These are phyloP conservation scores for Triplophysa bombifrons DNA, from an alignment of 2,797 vertebrate genomes.

Conservation along the genomic window DNA sequence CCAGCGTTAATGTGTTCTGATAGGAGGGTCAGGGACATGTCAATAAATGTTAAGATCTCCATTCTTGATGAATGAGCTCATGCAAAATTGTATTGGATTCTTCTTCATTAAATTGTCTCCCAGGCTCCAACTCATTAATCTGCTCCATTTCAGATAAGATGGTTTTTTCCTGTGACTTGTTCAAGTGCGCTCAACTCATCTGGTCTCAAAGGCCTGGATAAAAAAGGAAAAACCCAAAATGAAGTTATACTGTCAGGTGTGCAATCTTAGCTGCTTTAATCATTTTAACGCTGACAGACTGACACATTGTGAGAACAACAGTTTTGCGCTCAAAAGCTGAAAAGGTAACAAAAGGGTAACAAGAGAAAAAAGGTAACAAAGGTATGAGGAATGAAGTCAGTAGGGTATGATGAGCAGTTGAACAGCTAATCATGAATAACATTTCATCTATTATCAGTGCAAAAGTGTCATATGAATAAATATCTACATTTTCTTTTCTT, in stretches of 20 bases:
- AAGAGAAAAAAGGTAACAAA: not conserved
- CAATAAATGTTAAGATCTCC: constrained; percentile 51
- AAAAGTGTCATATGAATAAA: no score
- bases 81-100: constrained; percentile 59
- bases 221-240: not conserved
- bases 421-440: not conserved
- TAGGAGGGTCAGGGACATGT: constrained; percentile 41
- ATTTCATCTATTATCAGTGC: no score
- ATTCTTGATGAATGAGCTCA: constrained; percentile 58
- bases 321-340: not conserved
- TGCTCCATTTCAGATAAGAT: constrained; percentile 57
- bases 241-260: not conserved
- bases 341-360: not conserved
- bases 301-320: not conserved
- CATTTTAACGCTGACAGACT: not conserved
- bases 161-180: constrained; percentile 26
- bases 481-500: no score
- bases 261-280: not conserved
- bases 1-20: constrained; percentile 47
- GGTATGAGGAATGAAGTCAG: not conserved
- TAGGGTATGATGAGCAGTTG: not conserved
- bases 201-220: not conserved
- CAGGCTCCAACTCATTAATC: constrained; percentile 57
- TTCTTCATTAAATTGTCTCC: constrained; percentile 56
- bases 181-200: constrained; percentile 27